A percentile compares a stretch with the other conserved stretches of the same genome.
Conservation (phyloP, 2,888 invertebrate species). For the Congeria kusceri region DNA sequence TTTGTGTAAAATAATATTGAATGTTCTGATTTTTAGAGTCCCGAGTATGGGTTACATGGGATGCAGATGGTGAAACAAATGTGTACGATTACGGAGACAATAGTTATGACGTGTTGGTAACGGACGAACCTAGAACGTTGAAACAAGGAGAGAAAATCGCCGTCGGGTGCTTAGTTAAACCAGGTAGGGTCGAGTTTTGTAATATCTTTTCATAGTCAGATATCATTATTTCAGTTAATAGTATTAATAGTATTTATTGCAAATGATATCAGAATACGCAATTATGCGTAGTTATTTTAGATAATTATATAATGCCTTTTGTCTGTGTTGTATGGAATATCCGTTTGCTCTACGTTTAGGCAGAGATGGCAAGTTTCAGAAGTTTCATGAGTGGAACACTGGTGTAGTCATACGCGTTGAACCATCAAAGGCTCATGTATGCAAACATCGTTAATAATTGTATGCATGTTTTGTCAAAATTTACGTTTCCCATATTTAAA, state of each 20-base stretch:
- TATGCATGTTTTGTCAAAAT: too few species aligned
- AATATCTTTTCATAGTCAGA: too few species aligned
- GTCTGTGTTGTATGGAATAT: too few species aligned
- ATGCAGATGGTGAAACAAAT: constrained; percentile 20
- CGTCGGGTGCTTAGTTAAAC: constrained; percentile 27
- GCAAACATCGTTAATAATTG: too few species aligned
- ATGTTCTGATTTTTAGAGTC: background rate
- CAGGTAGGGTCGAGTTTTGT: background rate
- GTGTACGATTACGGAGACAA: constrained; percentile 19
- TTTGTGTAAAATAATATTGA: background rate
- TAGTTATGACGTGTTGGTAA: constrained; percentile 16
- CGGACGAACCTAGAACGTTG: constrained; percentile 18
- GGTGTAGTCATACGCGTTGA: background rate
- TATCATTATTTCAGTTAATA: too few species aligned
- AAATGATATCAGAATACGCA: too few species aligned
- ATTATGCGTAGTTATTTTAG: too few species aligned
- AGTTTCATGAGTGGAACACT: background rate
- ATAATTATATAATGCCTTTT: too few species aligned
- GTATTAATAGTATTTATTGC: too few species aligned
- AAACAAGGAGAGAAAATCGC: constrained; percentile 8
- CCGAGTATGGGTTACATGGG: constrained; percentile 21
- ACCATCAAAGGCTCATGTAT: constrained; percentile 2
- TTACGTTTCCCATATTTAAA: too few species aligned
- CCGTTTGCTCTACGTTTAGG: background rate
- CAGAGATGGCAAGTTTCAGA: background rate